A percentile compares a stretch with the other conserved stretches of the same genome.
phyloP scores from a whole-genome alignment of 2,888 invertebrate species.

The Nymphalis urticae region DNA sequence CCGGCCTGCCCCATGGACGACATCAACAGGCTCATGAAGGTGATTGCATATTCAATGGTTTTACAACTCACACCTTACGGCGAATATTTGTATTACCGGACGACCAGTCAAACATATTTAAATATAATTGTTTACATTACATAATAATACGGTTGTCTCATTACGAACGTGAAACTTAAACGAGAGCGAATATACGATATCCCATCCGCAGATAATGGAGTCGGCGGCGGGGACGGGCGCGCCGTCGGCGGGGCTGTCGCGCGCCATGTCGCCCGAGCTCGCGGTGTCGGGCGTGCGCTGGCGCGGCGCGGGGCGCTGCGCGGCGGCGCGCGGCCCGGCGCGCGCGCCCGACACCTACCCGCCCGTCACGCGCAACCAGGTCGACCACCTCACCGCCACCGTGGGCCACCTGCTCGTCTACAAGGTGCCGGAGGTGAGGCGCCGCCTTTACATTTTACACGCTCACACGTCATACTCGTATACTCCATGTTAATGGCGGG shows the following conservation, averaged over 20 bases:
- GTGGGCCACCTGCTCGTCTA: constrained; percentile 91
- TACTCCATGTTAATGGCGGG: too few relatives aligned
- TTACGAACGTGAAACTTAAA: too few relatives aligned
- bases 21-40: constrained; percentile 85
- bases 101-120: too few relatives aligned
- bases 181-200: too few relatives aligned
- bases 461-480: constrained; percentile 86
- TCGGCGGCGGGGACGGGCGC: constrained; percentile 77
- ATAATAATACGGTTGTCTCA: too few relatives aligned
- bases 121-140: too few relatives aligned
- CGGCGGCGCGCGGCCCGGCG: constrained; percentile 70
- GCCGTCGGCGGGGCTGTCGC: constrained; percentile 82
- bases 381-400: constrained; percentile 91
- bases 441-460: constrained; percentile 56
- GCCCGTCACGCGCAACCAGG: constrained; percentile 91
- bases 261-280: constrained; percentile 85
- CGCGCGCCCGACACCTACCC: constrained; percentile 85
- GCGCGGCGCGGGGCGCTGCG: constrained; percentile 86
- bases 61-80: too few relatives aligned
- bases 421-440: constrained; percentile 88
- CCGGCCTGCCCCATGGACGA: constrained; percentile 88
- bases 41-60: constrained; percentile 50
- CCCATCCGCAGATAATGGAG: constrained; percentile 66
- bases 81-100: too few relatives aligned
- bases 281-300: constrained; percentile 85